These are phyloP conservation scores for Burhinus bistriatus DNA, from an alignment of 2,113 vertebrate genomes.

Conservation along the genomic window DNA sequence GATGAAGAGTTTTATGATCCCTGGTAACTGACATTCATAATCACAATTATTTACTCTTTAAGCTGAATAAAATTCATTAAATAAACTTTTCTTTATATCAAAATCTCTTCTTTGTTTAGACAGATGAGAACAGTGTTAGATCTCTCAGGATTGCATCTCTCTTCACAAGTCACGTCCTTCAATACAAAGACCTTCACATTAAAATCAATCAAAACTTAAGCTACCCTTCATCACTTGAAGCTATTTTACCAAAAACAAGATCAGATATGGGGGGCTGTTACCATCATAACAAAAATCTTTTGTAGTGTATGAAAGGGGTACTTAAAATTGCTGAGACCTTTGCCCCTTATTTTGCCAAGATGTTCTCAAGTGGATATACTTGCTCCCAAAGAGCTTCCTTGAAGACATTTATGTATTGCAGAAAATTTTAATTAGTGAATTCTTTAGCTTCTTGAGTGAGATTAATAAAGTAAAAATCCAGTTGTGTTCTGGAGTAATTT, in stretches of 20 bases:
- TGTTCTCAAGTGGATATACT: background rate
- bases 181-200: slow-evolving; percentile 15
- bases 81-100: slow-evolving; percentile 32
- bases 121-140: background rate
- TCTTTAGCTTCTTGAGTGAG: background rate
- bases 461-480: background rate
- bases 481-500: background rate
- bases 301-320: background rate
- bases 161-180: background rate
- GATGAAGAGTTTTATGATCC: slow-evolving; percentile 26
- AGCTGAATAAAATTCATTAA: slow-evolving; percentile 33
- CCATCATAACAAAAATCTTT: background rate
- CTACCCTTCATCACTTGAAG: background rate
- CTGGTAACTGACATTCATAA: slow-evolving; percentile 18
- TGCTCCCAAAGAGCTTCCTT: background rate
- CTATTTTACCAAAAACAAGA: background rate
- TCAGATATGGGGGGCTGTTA: background rate
- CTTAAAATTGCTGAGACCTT: background rate
- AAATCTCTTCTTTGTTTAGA: slow-evolving; percentile 12
- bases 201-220: slow-evolving; percentile 50
- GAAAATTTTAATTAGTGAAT: background rate
- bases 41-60: slow-evolving; percentile 48
- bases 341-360: background rate
- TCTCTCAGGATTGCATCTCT: slow-evolving; percentile 10
- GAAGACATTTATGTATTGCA: background rate